Evolutionary conservation across 2,113 vertebrate species (phyloP).

Genomic region (Cricetomys ansorgei): DNA sequence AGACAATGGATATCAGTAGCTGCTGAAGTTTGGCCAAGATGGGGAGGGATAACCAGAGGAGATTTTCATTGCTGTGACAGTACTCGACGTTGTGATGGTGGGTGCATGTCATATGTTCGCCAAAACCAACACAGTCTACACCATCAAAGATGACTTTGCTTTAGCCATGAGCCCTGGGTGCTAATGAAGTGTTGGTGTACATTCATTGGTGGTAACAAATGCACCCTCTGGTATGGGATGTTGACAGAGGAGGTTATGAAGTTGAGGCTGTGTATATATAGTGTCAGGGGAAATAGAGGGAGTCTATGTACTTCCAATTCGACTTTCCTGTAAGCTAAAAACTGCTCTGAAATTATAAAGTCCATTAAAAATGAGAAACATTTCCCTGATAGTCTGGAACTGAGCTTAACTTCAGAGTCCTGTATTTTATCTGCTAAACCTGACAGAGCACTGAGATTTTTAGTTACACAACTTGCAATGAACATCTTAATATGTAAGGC

Average conservation of each 20-base stretch:
- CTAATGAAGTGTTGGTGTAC: rapidly evolving
- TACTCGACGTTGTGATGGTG: rapidly evolving
- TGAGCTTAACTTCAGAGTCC: not conserved
- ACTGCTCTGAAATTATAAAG: not conserved
- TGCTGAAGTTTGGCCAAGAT: no score
- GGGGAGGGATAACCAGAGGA: not conserved
- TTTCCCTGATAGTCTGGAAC: not conserved
- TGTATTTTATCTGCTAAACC: not conserved
- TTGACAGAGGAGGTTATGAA: not conserved
- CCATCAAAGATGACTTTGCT: no score
- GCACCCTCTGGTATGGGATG: no score
- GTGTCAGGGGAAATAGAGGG: rapidly evolving
- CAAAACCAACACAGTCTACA: not conserved
- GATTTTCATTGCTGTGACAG: not conserved
- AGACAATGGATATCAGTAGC: not conserved
- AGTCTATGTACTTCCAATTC: not conserved
- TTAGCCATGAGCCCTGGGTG: rapidly evolving
- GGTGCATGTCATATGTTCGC: rapidly evolving
- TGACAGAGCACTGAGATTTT: not conserved
- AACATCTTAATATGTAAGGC: not conserved
- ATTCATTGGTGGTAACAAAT: rapidly evolving
- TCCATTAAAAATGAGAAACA: not conserved
- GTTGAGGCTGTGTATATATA: rapidly evolving
- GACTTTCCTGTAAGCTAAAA: not conserved
- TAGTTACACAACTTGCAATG: not conserved